phyloP scores from a whole-genome alignment of 2,797 vertebrate genomes.

The Diceros bicornis region DNA sequence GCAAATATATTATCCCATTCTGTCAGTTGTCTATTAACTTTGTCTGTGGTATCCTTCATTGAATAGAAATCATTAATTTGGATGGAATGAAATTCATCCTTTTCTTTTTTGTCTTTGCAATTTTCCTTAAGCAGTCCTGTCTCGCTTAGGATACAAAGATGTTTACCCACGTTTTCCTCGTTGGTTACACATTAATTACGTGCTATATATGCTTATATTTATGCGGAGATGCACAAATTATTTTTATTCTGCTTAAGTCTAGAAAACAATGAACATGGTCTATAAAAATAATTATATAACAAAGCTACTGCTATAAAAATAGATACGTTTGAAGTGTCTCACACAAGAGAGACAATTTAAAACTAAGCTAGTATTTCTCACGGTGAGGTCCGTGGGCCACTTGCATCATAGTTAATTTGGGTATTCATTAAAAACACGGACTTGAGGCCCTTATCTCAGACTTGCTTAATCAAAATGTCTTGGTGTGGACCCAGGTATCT shows the following conservation, averaged over 20 bases:
- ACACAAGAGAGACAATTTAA: neutral
- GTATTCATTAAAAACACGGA: neutral
- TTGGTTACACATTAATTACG: constrained; percentile 45
- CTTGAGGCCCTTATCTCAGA: neutral
- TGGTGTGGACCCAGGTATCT: neutral
- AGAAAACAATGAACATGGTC: constrained; percentile 49
- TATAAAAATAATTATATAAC: constrained; percentile 51
- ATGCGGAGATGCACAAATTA: neutral
- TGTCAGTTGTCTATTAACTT: neutral
- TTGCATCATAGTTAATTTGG: neutral
- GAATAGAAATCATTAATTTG: constrained; percentile 37
- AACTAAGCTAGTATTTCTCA: constrained; percentile 29
- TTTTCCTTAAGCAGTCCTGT: constrained; percentile 43
- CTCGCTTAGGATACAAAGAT: neutral
- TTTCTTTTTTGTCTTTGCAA: neutral
- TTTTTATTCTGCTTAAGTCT: constrained; percentile 36
- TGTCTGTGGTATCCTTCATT: neutral
- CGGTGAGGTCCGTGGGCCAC: neutral
- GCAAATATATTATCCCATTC: neutral
- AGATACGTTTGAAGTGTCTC: constrained; percentile 29
- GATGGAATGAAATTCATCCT: neutral
- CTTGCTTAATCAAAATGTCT: neutral
- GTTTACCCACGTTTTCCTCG: neutral
- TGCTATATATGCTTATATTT: constrained; percentile 24
- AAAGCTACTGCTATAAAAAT: constrained; percentile 13